A percentile compares a stretch with the other conserved stretches of the same genome.
Evolutionary conservation across 1,140 invertebrate genomes (phyloP).

Genomic region (Lepeophtheirus salmonis): DNA sequence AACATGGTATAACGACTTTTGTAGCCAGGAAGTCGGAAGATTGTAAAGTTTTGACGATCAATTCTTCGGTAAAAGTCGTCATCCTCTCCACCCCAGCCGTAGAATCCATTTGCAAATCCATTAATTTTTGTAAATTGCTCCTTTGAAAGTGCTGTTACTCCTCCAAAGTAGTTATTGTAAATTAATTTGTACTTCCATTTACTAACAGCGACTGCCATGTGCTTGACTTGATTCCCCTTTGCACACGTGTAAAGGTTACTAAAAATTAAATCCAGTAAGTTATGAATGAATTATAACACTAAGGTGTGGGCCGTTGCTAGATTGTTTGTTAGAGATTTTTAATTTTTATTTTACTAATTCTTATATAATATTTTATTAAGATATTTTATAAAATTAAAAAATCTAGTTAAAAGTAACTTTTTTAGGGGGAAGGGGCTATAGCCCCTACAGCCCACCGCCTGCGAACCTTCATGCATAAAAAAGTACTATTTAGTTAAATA

Average conservation of each 20-base stretch:
- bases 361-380: no score
- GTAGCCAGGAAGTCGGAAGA: constrained; percentile 56
- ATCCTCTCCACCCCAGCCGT: constrained; percentile 33
- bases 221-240: neutral
- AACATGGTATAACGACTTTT: constrained; percentile 80
- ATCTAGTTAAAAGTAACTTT: no score
- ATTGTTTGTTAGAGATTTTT: no score
- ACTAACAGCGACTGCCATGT: neutral
- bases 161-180: constrained; percentile 33
- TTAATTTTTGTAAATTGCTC: constrained; percentile 46
- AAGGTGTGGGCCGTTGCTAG: neutral
- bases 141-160: constrained; percentile 60
- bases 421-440: no score
- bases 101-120: constrained; percentile 30
- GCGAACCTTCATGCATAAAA: no score
- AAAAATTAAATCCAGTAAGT: neutral
- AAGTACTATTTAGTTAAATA: no score
- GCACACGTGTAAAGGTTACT: constrained; percentile 11
- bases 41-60: constrained; percentile 16
- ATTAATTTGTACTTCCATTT: constrained; percentile 15
- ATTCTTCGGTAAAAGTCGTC: constrained; percentile 27
- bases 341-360: no score
- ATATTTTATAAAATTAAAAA: no score
- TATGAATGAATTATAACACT: neutral
- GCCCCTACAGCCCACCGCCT: no score